Evolutionary conservation across 2,888 invertebrate species (phyloP).

Genomic region (Drosophila anomalata): DNA sequence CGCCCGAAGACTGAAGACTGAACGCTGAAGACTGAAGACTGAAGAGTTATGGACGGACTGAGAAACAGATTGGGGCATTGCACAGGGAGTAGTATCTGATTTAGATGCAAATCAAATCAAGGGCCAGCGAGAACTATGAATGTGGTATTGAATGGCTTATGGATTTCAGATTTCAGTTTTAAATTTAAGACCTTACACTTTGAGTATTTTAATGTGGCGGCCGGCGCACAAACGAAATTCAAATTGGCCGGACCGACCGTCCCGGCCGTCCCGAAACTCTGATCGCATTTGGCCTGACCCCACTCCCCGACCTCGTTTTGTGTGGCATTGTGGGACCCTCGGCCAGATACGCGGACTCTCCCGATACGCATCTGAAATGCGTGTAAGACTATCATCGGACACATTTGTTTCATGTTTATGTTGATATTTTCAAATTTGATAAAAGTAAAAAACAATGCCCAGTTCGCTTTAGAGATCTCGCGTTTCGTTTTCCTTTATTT

Average conservation of each 20-base stretch:
- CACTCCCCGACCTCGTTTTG: constrained; percentile 64
- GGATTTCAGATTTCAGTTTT: constrained; percentile 78
- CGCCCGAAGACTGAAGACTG: constrained; percentile 27
- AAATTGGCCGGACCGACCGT: constrained; percentile 60
- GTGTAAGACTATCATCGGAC: constrained; percentile 77
- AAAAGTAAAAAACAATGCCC: constrained; percentile 51
- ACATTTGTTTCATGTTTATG: constrained; percentile 81
- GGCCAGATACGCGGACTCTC: constrained; percentile 30
- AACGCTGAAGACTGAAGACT: constrained; percentile 44
- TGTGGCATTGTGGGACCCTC: constrained; percentile 52
- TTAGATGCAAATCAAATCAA: constrained; percentile 77
- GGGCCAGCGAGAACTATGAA: constrained; percentile 67
- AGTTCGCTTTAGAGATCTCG: constrained; percentile 25
- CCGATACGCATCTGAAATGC: constrained; percentile 76
- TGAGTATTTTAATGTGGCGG: constrained; percentile 82
- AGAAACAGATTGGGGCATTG: constrained; percentile 45
- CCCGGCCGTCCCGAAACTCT: constrained; percentile 28
- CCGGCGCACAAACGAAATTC: constrained; percentile 65
- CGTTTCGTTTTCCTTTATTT: constrained; percentile 59
- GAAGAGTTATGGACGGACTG: constrained; percentile 68
- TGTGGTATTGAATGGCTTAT: constrained; percentile 79
- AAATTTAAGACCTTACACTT: constrained; percentile 82
- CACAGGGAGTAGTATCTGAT: constrained; percentile 66
- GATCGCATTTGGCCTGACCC: constrained; percentile 61
- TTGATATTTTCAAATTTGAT: constrained; percentile 79